Evolutionary conservation across 2,888 invertebrate species (phyloP).

Genomic region (Muschampia plurimacula): DNA sequence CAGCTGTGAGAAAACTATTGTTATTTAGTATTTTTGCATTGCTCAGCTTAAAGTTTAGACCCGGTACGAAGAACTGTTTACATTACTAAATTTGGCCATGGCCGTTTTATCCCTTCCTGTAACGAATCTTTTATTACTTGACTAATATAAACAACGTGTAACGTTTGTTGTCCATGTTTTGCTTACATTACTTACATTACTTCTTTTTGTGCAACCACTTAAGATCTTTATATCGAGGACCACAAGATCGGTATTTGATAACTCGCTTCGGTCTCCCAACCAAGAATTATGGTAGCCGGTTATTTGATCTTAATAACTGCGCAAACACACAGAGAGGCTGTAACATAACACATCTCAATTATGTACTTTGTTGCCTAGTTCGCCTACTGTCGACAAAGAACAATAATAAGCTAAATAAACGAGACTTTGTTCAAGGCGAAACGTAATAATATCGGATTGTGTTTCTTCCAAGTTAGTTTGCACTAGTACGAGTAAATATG

Average conservation of each 20-base stretch:
- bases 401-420: slow-evolving; percentile 30
- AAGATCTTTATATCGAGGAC: background rate
- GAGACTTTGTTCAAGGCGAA: slow-evolving; percentile 32
- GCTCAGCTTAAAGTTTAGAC: slow-evolving; percentile 11
- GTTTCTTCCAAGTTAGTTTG: slow-evolving; percentile 26
- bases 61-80: slow-evolving; percentile 53
- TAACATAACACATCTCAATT: slow-evolving; percentile 61
- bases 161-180: slow-evolving; percentile 50
- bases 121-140: slow-evolving; percentile 59
- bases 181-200: slow-evolving; percentile 29
- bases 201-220: background rate
- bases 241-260: slow-evolving; percentile 13
- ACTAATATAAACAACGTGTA: slow-evolving; percentile 61
- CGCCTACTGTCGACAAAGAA: slow-evolving; percentile 43
- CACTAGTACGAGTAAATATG: slow-evolving; percentile 5
- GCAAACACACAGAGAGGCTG: slow-evolving; percentile 62
- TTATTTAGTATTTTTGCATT: slow-evolving; percentile 17
- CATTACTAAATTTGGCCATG: slow-evolving; percentile 41
- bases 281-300: slow-evolving; percentile 39
- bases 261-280: background rate
- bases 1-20: background rate
- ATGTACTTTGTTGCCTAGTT: slow-evolving; percentile 49
- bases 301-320: slow-evolving; percentile 69
- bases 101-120: slow-evolving; percentile 72
- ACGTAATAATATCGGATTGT: slow-evolving; percentile 30